phyloP scores from a whole-genome alignment of 2,888 invertebrate species.

The Andrena marginata region DNA sequence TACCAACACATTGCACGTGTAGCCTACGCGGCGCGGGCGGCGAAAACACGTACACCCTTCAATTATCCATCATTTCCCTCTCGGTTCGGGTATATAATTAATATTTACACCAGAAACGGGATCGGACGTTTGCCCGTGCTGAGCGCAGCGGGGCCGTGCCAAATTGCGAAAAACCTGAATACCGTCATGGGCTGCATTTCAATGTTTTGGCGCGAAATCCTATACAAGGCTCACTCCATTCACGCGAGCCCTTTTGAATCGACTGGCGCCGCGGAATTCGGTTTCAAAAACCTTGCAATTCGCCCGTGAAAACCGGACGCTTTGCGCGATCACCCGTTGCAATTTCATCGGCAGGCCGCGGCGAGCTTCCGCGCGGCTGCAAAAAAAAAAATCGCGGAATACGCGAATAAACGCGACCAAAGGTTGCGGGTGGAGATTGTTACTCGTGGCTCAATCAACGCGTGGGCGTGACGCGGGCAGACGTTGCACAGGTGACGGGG shows the following conservation, averaged over 20 bases:
- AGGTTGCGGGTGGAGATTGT: conserved; percentile 46
- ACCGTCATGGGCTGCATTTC: background rate
- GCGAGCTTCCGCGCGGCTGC: background rate
- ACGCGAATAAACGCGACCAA: conserved; percentile 41
- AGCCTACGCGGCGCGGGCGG: too few species aligned
- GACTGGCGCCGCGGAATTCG: conserved; percentile 33
- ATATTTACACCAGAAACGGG: conserved; percentile 5
- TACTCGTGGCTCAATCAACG: conserved; percentile 64
- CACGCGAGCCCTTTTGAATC: conserved; percentile 33
- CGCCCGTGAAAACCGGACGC: conserved; percentile 33
- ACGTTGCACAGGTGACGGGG: conserved; percentile 49
- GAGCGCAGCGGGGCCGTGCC: background rate
- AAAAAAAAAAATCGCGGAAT: conserved; percentile 2
- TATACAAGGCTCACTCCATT: conserved; percentile 18
- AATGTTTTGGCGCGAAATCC: conserved; percentile 26
- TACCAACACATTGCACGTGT: too few species aligned
- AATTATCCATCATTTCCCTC: background rate
- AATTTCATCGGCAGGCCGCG: conserved; percentile 23
- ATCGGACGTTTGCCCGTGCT: background rate
- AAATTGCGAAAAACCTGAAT: conserved; percentile 2
- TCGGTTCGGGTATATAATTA: conserved; percentile 10
- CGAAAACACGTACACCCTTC: background rate
- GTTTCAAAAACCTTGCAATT: conserved; percentile 51
- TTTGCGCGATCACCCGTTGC: conserved; percentile 25
- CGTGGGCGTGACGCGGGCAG: conserved; percentile 54